phyloP scores from a whole-genome alignment of 2,797 vertebrate species.

The Champsocephalus gunnari region DNA sequence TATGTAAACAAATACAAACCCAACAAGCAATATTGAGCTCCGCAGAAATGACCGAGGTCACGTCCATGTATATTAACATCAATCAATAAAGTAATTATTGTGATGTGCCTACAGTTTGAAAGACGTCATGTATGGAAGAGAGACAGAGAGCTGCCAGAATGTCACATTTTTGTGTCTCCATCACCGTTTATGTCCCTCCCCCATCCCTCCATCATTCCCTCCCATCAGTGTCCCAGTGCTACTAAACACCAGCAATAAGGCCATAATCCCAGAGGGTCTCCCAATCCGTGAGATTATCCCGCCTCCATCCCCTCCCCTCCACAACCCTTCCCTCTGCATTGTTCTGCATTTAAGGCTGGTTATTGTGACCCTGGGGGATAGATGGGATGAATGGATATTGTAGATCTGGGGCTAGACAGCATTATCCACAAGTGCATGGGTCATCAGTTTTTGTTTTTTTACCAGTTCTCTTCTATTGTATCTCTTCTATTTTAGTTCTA shows the following conservation, averaged over 20 bases:
- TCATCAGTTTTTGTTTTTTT: constrained; percentile 32
- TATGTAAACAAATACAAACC: too few relatives aligned
- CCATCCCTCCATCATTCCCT: constrained; percentile 5
- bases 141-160: background rate
- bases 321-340: constrained; percentile 52
- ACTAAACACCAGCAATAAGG: constrained; percentile 66
- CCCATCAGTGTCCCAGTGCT: constrained; percentile 72
- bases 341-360: constrained; percentile 65
- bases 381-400: constrained; percentile 54
- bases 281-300: constrained; percentile 81
- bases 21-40: too few relatives aligned
- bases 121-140: background rate
- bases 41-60: too few relatives aligned
- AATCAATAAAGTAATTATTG: too few relatives aligned
- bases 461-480: constrained; percentile 10
- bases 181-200: constrained; percentile 31
- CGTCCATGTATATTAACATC: too few relatives aligned
- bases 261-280: constrained; percentile 80
- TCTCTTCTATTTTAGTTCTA: constrained; percentile 22
- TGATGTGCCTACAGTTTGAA: too few relatives aligned
- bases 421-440: constrained; percentile 55
- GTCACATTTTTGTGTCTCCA: constrained; percentile 8
- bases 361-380: constrained; percentile 55
- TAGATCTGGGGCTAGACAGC: constrained; percentile 47
- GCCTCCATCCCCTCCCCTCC: constrained; percentile 49